These are phyloP conservation scores for Lasioglossum zephyrum DNA, from an alignment of 2,888 invertebrate genomes.

Conservation along the genomic window DNA sequence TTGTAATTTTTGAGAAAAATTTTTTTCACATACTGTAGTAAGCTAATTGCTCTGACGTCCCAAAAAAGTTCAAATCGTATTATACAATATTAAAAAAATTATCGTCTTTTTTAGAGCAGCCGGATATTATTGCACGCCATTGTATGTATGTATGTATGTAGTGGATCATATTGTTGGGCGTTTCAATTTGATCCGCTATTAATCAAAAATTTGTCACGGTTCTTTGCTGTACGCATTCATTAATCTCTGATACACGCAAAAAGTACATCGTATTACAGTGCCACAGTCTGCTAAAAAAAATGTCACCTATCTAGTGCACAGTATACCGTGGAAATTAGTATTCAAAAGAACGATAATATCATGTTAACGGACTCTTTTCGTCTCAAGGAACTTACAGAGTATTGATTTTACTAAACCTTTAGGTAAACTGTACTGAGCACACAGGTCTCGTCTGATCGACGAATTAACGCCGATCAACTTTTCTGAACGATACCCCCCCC, in stretches of 20 bases:
- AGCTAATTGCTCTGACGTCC: no score
- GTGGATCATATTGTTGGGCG: slow-evolving; percentile 22
- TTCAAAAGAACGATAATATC: slow-evolving; percentile 67
- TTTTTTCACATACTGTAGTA: no score
- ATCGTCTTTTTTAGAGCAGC: no score
- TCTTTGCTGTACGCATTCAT: slow-evolving; percentile 55
- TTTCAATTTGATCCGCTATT: slow-evolving; percentile 53
- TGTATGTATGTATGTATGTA: not conserved
- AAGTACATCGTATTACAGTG: slow-evolving; percentile 52
- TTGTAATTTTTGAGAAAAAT: no score
- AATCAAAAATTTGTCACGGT: slow-evolving; percentile 62
- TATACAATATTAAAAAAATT: no score
- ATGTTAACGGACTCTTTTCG: slow-evolving; percentile 68
- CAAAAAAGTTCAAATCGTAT: no score
- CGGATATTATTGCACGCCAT: no score
- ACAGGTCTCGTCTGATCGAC: slow-evolving; percentile 66
- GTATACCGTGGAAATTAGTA: slow-evolving; percentile 56
- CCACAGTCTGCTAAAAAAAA: slow-evolving; percentile 41
- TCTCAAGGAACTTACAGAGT: slow-evolving; percentile 67
- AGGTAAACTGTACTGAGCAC: slow-evolving; percentile 67
- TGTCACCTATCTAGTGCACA: slow-evolving; percentile 27
- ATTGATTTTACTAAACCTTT: slow-evolving; percentile 76
- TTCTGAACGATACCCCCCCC: slow-evolving; percentile 39
- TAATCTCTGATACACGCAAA: slow-evolving; percentile 63
- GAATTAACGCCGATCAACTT: slow-evolving; percentile 67